Conservation (phyloP, 2,888 invertebrate species). For the Serripes groenlandicus region DNA sequence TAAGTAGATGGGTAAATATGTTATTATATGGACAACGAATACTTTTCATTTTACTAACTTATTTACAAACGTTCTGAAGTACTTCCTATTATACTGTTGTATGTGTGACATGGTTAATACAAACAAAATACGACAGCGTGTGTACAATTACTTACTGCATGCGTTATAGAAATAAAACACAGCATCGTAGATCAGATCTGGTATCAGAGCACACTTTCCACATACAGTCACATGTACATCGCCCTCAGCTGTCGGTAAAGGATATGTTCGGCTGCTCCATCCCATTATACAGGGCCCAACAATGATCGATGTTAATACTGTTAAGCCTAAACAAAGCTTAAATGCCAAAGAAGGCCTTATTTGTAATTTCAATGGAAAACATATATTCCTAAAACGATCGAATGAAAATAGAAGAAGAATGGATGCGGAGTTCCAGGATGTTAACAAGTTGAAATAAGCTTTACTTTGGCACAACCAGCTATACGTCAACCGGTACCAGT, state of each 20-base stretch:
- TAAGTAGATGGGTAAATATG: too few relatives aligned
- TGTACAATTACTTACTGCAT: constrained; percentile 4
- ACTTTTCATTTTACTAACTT: not conserved
- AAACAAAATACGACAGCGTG: too few relatives aligned
- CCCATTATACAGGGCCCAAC: not conserved
- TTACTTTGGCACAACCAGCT: constrained; percentile 7
- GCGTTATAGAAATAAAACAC: not conserved
- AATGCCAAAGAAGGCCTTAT: not conserved
- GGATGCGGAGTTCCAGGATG: constrained; percentile 12
- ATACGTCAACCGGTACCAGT: constrained; percentile 2
- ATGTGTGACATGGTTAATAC: not conserved
- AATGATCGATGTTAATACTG: not conserved
- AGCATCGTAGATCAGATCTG: not conserved
- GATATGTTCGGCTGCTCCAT: not conserved
- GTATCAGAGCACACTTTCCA: not conserved
- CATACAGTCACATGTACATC: constrained; percentile 1
- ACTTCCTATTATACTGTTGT: not conserved
- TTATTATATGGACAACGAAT: not conserved
- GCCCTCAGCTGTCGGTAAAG: not conserved
- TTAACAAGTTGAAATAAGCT: constrained; percentile 1
- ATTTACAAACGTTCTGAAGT: not conserved
- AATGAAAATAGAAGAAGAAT: constrained; percentile 10
- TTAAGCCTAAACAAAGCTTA: not conserved
- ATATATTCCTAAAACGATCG: constrained; percentile 12
- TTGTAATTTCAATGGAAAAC: constrained; percentile 12